Evolutionary conservation across 2,113 vertebrate genomes (phyloP).

Genomic region (Peromyscus polionotus): DNA sequence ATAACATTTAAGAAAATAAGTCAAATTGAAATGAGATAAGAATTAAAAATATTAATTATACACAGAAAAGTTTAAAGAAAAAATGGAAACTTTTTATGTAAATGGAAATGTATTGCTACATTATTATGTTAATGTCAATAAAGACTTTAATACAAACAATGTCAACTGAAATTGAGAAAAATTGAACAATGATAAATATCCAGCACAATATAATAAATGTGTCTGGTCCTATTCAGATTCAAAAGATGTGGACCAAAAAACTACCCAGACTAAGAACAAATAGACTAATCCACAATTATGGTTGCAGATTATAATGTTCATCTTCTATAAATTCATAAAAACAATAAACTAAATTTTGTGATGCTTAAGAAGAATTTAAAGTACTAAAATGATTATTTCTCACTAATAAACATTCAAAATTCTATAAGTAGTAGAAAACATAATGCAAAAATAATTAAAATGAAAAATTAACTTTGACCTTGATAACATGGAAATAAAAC

Average conservation of each 20-base stretch:
- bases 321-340: not conserved
- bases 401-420: not conserved
- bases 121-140: not conserved
- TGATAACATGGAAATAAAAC: not conserved
- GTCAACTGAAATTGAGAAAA: not conserved
- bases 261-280: not conserved
- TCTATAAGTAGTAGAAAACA: not conserved
- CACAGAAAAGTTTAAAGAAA: not conserved
- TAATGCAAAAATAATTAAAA: not conserved
- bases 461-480: not conserved
- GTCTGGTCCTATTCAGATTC: not conserved
- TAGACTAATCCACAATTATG: not conserved
- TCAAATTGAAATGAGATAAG: not conserved
- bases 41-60: not conserved
- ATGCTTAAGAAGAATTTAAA: not conserved
- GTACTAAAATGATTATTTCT: not conserved
- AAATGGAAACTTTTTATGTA: not conserved
- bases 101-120: not conserved
- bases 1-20: not conserved
- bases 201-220: not conserved
- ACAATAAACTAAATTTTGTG: not conserved
- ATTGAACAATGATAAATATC: not conserved
- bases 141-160: not conserved
- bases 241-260: not conserved
- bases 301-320: not conserved